Evolutionary conservation across 2,888 invertebrate genomes (phyloP).

Genomic region (Caenorhabditis japonica): DNA sequence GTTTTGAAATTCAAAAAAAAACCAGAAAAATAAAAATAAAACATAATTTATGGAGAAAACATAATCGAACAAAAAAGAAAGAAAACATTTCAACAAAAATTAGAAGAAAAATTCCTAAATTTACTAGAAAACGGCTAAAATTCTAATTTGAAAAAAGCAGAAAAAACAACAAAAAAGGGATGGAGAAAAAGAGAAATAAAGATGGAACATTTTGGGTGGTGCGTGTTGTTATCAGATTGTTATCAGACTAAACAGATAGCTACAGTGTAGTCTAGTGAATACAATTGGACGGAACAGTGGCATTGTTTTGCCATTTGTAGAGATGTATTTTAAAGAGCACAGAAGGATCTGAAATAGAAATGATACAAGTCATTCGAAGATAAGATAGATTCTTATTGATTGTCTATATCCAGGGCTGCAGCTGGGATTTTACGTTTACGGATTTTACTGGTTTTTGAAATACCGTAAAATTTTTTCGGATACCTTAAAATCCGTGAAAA

Average conservation of each 20-base stretch:
- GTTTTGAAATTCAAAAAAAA: slow-evolving; percentile 1
- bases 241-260: background rate
- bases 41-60: slow-evolving; percentile 1
- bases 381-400: no score
- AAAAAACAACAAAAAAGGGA: background rate
- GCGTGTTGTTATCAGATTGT: background rate
- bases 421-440: no score
- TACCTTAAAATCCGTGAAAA: no score
- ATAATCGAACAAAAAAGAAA: slow-evolving; percentile 1
- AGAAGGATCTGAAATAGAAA: no score
- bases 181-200: background rate
- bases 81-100: background rate
- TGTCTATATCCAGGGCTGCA: no score
- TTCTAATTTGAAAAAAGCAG: background rate
- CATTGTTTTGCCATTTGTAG: background rate
- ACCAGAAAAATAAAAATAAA: slow-evolving; percentile 8
- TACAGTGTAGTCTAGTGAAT: slow-evolving; percentile 12
- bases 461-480: no score
- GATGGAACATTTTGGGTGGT: background rate
- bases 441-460: no score
- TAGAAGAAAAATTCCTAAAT: no score
- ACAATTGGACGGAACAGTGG: background rate
- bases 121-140: background rate
- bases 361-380: no score
- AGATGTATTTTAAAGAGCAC: no score